These are phyloP conservation scores for Bugula neritina DNA, from an alignment of 2,888 invertebrate genomes.

Conservation along the genomic window DNA sequence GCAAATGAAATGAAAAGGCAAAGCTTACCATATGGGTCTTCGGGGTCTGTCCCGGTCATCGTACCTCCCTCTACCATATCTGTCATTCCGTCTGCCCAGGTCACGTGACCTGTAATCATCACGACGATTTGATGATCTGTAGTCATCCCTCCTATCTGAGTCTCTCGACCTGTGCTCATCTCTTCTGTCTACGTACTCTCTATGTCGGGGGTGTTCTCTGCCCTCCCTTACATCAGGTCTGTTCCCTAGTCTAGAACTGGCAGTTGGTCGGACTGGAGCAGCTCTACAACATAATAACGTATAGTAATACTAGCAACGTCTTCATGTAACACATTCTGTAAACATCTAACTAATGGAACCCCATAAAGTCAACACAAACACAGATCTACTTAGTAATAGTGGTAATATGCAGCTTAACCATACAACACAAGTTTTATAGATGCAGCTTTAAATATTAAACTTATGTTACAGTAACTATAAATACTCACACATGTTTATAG, in stretches of 20 bases:
- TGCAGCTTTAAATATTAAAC: too few species aligned
- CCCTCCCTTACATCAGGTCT: background rate
- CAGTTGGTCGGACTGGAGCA: background rate
- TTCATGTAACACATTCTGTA: too few species aligned
- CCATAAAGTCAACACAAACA: too few species aligned
- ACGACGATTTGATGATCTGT: background rate
- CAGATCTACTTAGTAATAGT: too few species aligned
- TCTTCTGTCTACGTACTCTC: background rate
- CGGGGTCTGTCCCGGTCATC: background rate
- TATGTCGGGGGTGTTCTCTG: background rate
- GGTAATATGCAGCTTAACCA: too few species aligned
- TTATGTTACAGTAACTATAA: too few species aligned
- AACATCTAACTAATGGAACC: too few species aligned
- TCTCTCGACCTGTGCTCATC: constrained; percentile 19
- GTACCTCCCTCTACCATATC: background rate
- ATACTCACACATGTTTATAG: too few species aligned
- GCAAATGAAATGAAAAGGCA: too few species aligned
- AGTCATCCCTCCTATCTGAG: background rate
- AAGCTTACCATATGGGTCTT: constrained; percentile 7
- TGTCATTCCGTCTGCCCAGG: background rate
- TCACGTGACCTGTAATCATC: background rate
- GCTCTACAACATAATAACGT: background rate
- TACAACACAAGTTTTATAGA: too few species aligned
- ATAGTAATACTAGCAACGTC: too few species aligned
- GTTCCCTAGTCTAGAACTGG: background rate